Conservation (phyloP, 2,888 invertebrate genomes). For the Hyppa rectilinea region DNA sequence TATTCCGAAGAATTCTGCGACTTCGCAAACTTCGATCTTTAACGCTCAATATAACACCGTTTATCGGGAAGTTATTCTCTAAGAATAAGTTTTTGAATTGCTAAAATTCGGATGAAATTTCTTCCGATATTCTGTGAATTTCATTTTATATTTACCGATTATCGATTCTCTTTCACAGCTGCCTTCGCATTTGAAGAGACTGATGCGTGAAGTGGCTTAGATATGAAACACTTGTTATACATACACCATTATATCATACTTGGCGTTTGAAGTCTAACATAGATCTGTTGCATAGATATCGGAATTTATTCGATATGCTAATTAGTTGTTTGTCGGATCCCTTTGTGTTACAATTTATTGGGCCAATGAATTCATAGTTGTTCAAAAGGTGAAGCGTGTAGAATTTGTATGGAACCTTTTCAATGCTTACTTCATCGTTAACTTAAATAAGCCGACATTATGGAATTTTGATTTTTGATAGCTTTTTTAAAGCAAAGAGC, state of each 20-base stretch:
- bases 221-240: constrained; percentile 31
- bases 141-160: constrained; percentile 39
- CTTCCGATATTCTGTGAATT: constrained; percentile 32
- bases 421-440: constrained; percentile 27
- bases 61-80: constrained; percentile 53
- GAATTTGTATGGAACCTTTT: constrained; percentile 41
- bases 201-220: constrained; percentile 34
- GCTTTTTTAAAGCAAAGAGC: background rate
- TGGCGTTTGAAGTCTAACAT: constrained; percentile 22
- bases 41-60: constrained; percentile 59
- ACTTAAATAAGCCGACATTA: constrained; percentile 16
- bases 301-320: constrained; percentile 50
- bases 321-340: constrained; percentile 48
- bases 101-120: constrained; percentile 40
- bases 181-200: constrained; percentile 31
- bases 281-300: constrained; percentile 43
- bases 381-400: constrained; percentile 38
- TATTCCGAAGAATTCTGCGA: constrained; percentile 45
- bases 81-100: constrained; percentile 55
- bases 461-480: constrained; percentile 8
- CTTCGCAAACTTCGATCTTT: constrained; percentile 52
- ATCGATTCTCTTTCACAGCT: constrained; percentile 32
- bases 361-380: constrained; percentile 43
- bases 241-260: constrained; percentile 9
- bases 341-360: constrained; percentile 48